Conservation (phyloP, 2,888 invertebrate genomes). For the Drosophila sordidapex region DNA sequence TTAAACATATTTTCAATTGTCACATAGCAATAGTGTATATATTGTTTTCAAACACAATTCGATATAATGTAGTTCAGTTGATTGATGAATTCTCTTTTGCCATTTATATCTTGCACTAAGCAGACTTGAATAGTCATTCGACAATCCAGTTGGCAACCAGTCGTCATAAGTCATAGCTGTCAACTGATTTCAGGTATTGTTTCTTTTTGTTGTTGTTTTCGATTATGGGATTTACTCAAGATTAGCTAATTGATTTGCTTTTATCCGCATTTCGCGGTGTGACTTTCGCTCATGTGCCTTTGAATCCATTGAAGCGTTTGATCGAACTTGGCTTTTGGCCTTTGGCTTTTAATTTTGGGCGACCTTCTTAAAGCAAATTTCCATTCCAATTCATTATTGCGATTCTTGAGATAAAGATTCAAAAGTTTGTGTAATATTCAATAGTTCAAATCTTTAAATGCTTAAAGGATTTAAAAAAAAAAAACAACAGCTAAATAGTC, state of each 20-base stretch:
- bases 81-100: conserved; percentile 6
- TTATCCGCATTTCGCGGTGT: conserved; percentile 18
- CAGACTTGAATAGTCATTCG: not conserved
- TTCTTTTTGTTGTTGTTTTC: conserved; percentile 1
- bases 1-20: not conserved
- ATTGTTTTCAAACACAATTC: conserved; percentile 6
- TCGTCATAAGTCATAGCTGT: conserved; percentile 38
- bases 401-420: conserved; percentile 36
- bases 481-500: not conserved
- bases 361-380: conserved; percentile 46
- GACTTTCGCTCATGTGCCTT: conserved; percentile 38
- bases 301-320: conserved; percentile 29
- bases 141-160: conserved; percentile 2
- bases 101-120: not conserved
- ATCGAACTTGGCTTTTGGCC: not conserved
- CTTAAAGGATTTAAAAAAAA: conserved; percentile 1
- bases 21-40: conserved; percentile 8
- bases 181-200: conserved; percentile 15
- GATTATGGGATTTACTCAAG: conserved; percentile 26
- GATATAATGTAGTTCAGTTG: conserved; percentile 1
- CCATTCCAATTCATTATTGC: conserved; percentile 48
- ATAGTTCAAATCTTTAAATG: conserved; percentile 29
- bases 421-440: not conserved
- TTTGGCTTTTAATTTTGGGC: conserved; percentile 15
- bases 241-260: conserved; percentile 66